These are phyloP conservation scores for Thunnus maccoyii DNA, from an alignment of 2,113 vertebrate genomes.

Conservation along the genomic window DNA sequence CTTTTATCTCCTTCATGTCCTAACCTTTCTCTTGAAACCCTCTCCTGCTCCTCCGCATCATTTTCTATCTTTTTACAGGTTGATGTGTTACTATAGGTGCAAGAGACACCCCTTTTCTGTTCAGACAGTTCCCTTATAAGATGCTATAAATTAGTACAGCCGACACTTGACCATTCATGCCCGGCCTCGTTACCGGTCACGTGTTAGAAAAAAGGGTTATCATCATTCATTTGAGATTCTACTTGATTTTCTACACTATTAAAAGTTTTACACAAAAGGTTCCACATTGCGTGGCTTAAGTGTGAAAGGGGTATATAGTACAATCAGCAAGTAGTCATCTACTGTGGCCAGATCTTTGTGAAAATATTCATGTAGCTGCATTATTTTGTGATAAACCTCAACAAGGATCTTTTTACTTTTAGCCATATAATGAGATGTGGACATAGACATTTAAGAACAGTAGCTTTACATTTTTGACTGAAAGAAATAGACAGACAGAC, in stretches of 20 bases:
- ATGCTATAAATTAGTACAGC: background rate
- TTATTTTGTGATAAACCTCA: background rate
- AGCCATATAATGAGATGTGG: background rate
- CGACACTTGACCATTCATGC: conserved; percentile 5
- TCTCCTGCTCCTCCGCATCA: conserved; percentile 12
- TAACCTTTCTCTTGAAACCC: conserved; percentile 16
- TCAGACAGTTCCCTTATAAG: background rate
- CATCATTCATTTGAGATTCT: background rate
- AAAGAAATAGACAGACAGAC: background rate
- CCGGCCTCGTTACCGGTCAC: background rate
- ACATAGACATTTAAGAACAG: background rate
- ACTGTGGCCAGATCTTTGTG: background rate
- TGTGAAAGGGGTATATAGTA: background rate
- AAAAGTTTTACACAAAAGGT: background rate
- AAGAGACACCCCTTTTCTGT: background rate
- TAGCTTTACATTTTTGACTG: background rate
- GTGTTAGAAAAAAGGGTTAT: background rate
- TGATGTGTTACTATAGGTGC: background rate
- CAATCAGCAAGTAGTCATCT: background rate
- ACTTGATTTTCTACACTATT: no score
- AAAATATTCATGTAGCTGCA: background rate
- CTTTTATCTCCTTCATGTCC: conserved; percentile 27
- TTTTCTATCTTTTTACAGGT: conserved; percentile 21
- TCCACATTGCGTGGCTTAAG: background rate
- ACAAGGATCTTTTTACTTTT: background rate